A percentile compares a stretch with the other conserved stretches of the same genome.
Evolutionary conservation across 2,888 invertebrate species (phyloP).

Genomic region (Calameuta pallipes): DNA sequence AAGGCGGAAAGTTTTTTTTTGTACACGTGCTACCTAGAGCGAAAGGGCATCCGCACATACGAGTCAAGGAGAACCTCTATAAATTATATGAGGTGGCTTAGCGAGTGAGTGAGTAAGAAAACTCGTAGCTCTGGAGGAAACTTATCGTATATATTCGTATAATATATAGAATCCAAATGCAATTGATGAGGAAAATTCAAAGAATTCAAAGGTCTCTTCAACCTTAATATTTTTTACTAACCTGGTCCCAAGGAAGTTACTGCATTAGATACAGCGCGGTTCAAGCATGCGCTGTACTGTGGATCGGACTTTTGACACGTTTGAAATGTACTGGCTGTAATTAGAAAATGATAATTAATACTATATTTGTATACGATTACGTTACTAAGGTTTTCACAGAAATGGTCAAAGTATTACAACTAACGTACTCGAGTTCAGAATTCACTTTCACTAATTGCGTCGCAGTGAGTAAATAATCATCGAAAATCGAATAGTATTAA

Average conservation of each 20-base stretch:
- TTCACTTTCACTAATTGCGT: conserved; percentile 45
- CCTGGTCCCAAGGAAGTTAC: conserved; percentile 71
- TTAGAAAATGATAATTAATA: neutral
- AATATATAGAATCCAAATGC: neutral
- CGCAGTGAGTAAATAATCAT: neutral
- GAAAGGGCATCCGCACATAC: conserved; percentile 27
- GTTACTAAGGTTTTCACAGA: neutral
- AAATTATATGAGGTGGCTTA: conserved; percentile 32
- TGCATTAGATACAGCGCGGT: conserved; percentile 70
- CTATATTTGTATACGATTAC: neutral
- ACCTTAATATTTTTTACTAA: conserved; percentile 50
- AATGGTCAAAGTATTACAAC: neutral
- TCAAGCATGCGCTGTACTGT: conserved; percentile 72
- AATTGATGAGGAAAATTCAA: neutral
- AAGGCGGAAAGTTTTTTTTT: conserved; percentile 25
- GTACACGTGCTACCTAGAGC: conserved; percentile 25
- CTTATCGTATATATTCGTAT: conserved; percentile 7
- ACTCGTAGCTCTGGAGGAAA: conserved; percentile 28
- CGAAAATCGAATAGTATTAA: neutral
- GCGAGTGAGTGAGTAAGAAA: conserved; percentile 14
- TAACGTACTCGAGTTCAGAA: conserved; percentile 26
- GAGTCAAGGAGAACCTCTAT: conserved; percentile 46
- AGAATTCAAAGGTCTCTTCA: neutral
- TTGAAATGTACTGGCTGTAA: conserved; percentile 64
- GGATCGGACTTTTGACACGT: conserved; percentile 70